Evolutionary conservation across 1,140 invertebrate genomes (phyloP).

Genomic region (Rhyacophila brunnea): DNA sequence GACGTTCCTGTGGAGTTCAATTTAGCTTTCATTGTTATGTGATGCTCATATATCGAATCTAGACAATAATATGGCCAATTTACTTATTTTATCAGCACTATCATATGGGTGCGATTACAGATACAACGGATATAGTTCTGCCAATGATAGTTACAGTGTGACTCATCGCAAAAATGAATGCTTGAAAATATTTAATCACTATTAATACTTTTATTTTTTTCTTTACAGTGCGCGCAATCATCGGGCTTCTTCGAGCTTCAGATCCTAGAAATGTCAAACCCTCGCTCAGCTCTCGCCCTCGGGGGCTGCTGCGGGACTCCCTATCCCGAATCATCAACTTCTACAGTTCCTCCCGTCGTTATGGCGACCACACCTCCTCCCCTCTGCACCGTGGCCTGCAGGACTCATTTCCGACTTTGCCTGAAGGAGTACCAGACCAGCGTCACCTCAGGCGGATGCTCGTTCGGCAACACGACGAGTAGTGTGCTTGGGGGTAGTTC

Average conservation of each 20-base stretch:
- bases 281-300: constrained; percentile 73
- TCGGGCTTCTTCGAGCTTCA: constrained; percentile 90
- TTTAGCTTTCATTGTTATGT: no score
- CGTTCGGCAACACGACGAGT: constrained; percentile 85
- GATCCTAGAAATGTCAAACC: constrained; percentile 86
- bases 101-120: no score
- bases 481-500: constrained; percentile 82
- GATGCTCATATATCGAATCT: no score
- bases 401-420: constrained; percentile 83
- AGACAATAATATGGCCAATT: no score
- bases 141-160: no score
- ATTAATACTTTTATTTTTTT: constrained; percentile 31
- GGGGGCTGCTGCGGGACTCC: constrained; percentile 79
- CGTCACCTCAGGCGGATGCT: constrained; percentile 80
- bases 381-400: constrained; percentile 60
- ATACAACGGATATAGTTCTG: no score
- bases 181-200: no score
- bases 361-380: constrained; percentile 45
- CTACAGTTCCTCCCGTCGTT: not conserved
- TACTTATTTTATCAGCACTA: no score
- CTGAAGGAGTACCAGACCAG: constrained; percentile 90
- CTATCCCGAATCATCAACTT: constrained; percentile 36
- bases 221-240: constrained; percentile 64
- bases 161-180: no score
- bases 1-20: no score